Conservation (phyloP, 2,797 vertebrate genomes). For the Pseudomugil gertrudae region DNA sequence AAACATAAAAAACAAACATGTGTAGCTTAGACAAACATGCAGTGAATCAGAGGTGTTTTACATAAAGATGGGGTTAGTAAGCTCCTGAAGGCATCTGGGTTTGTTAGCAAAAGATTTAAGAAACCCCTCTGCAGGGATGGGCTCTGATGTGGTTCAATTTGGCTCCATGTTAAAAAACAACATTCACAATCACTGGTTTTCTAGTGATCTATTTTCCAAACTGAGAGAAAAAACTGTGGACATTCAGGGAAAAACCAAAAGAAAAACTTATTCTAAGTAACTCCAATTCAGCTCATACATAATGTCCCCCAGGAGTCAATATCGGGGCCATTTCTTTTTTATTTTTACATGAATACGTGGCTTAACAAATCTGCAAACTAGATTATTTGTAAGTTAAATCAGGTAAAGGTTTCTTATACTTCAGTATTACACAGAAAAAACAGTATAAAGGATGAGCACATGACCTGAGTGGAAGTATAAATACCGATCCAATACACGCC, state of each 20-base stretch:
- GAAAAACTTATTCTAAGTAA: not conserved
- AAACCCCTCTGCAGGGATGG: not conserved
- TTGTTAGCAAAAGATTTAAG: not conserved
- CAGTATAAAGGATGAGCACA: too few species aligned
- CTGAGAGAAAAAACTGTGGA: not conserved
- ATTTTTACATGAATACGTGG: too few species aligned
- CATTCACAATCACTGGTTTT: too few species aligned
- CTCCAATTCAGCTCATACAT: not conserved
- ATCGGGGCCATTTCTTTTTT: not conserved
- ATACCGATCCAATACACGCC: not conserved
- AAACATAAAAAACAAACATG: conserved; percentile 37
- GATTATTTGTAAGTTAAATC: too few species aligned
- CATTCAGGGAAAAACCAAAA: not conserved
- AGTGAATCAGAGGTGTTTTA: conserved; percentile 73
- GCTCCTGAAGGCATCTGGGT: not conserved
- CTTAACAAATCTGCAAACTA: too few species aligned
- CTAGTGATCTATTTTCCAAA: not conserved
- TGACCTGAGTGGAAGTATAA: not conserved
- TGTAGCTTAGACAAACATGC: conserved; percentile 58
- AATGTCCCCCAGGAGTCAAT: not conserved
- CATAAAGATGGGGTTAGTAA: conserved; percentile 65
- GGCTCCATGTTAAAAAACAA: not conserved
- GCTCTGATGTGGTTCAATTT: not conserved
- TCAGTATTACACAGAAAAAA: not conserved
- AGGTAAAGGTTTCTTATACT: not conserved